Base-by-base conservation (phyloP, 2,113 vertebrate species). In the Nothobranchius furzeri region DNA sequence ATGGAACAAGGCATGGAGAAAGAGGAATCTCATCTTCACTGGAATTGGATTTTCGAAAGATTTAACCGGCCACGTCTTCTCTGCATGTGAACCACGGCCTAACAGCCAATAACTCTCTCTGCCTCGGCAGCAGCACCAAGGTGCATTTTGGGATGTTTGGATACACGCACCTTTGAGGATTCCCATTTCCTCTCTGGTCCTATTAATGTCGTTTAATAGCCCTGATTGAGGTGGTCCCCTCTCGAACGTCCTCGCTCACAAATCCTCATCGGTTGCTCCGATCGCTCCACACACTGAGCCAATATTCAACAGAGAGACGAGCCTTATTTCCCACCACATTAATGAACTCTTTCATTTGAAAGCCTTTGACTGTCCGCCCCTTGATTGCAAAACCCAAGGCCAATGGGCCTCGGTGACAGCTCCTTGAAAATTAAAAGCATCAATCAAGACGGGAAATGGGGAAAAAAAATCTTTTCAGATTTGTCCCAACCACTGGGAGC, bases 21-120 rank as follows among this genome's bases (percentile, higher is more conserved):
- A 78, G 53, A 68, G 65, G 80, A 79, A 88, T 86, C 84, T 85
- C 85, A 90, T 90, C 85, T 90, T 73, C 70, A 48, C 53, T 9
- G 82, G 77, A 87, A 91, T 88, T 90, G 85, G 90, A 88, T 90
- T 90, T 90, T 83, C 48, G 83, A 62, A 85, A 89, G 86, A 84
- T 87, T 89, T 87, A 81, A 78, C 75, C 42, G 69, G 49, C 71
- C 25, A 60, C 0, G 52, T 74, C 60, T 74, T 70, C 67, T 83
- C 74, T 81, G 83, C 68, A 79, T 76, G 82, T 76, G 17, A 61
- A 67, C 20, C 60, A 37, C 52, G 15, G 73, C 53, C 67, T 70
- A 57, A 56, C 66, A 66, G 78, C 76, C 76, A 60, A 74, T 87
- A 85, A 25, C 63, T 66, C 69, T 64, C 71, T 17, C 35, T 37